These are phyloP conservation scores for Digitonthophagus gazella DNA, from an alignment of 2,888 invertebrate species.

Conservation along the genomic window DNA sequence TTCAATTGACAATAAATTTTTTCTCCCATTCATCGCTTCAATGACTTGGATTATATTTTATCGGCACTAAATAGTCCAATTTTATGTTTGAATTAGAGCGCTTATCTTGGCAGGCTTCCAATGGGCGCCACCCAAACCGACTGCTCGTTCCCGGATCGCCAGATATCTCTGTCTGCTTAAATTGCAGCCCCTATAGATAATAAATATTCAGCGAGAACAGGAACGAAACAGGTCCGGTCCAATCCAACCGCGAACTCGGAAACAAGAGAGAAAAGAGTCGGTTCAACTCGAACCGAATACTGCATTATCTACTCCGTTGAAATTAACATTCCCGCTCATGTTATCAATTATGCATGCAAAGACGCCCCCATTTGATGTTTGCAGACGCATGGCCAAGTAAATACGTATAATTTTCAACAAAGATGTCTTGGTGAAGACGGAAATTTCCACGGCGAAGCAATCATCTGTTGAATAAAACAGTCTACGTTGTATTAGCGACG, in stretches of 20 bases:
- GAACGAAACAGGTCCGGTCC: not conserved
- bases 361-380: constrained; percentile 3
- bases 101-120: not conserved
- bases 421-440: not conserved
- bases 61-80: not conserved
- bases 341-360: constrained; percentile 8
- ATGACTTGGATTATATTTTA: not conserved
- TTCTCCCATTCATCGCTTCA: too few relatives aligned
- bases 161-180: not conserved
- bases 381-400: not conserved
- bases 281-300: not conserved
- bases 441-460: not conserved
- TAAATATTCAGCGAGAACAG: not conserved
- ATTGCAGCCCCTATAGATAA: not conserved
- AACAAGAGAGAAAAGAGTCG: not conserved
- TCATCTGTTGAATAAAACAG: not conserved
- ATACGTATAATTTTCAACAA: not conserved
- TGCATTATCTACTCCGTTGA: not conserved
- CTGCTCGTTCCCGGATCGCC: not conserved
- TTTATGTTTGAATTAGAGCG: not conserved
- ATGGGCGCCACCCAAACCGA: not conserved
- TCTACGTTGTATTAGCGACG: constrained; percentile 10
- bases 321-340: constrained; percentile 11
- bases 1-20: too few relatives aligned
- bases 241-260: not conserved